A percentile compares a stretch with the other conserved stretches of the same genome.
Evolutionary conservation across 2,113 vertebrate genomes (phyloP).

Genomic region (human (Homo sapiens)): DNA sequence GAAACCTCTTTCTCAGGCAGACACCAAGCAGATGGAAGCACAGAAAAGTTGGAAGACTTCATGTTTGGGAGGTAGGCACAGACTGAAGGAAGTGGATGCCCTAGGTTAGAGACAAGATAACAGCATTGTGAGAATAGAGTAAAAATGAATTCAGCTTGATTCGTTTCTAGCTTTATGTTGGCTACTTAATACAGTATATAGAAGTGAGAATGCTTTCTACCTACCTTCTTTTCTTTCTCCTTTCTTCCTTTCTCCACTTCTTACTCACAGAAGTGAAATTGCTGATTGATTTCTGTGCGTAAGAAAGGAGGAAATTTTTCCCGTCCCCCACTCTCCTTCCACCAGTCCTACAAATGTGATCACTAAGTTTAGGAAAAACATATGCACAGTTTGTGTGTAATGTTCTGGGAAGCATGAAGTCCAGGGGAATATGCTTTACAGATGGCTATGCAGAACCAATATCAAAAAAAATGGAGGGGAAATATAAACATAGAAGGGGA

Average conservation of each 20-base stretch:
- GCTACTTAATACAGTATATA: background rate
- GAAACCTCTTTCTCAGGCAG: conserved; percentile 7
- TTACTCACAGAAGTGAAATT: background rate
- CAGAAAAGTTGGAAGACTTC: conserved; percentile 28
- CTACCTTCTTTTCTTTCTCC: background rate
- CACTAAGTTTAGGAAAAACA: background rate
- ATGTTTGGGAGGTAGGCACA: background rate
- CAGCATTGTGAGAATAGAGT: background rate
- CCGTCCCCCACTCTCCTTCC: background rate
- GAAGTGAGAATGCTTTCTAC: background rate
- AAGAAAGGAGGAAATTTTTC: background rate
- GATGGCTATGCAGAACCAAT: background rate
- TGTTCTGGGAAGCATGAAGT: background rate
- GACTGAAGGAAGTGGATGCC: background rate
- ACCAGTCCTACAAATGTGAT: background rate
- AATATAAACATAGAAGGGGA: background rate
- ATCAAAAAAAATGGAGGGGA: background rate
- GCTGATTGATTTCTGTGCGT: background rate
- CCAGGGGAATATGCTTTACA: background rate
- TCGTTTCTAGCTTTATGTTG: background rate
- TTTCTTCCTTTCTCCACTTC: background rate
- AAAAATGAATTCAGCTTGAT: background rate
- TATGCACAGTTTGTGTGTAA: background rate
- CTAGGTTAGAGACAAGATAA: background rate
- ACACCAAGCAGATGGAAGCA: conserved; percentile 5